These are phyloP conservation scores for Oncorhynchus nerka DNA, from an alignment of 2,113 vertebrate genomes.

Conservation along the genomic window DNA sequence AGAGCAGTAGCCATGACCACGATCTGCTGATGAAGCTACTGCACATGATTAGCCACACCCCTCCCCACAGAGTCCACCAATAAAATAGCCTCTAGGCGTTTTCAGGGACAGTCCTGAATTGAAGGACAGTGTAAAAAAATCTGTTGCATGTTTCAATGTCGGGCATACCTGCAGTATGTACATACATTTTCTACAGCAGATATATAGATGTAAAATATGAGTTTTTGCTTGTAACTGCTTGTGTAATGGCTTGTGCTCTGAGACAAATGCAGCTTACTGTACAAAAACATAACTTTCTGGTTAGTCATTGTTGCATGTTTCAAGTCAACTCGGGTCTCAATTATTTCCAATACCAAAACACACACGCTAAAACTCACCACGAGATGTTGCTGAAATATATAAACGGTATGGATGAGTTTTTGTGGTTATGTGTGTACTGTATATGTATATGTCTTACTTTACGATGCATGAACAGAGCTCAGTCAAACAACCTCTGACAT, in stretches of 20 bases:
- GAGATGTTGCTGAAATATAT: too few relatives aligned
- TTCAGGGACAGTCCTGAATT: background rate
- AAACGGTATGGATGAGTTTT: too few relatives aligned
- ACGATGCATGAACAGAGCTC: too few relatives aligned
- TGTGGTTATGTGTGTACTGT: too few relatives aligned
- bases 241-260: conserved; percentile 5
- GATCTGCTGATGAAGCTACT: background rate
- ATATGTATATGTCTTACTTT: too few relatives aligned
- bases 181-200: conserved; percentile 36
- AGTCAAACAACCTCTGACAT: too few relatives aligned
- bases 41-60: conserved; percentile 1
- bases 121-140: background rate
- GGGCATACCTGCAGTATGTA: conserved; percentile 19
- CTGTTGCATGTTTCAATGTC: background rate
- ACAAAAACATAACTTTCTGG: background rate
- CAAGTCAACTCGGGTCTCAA: too few relatives aligned
- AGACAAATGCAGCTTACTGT: background rate
- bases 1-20: background rate
- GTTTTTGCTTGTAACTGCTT: background rate
- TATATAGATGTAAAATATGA: conserved; percentile 11
- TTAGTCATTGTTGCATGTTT: background rate
- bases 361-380: too few relatives aligned
- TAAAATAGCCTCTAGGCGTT: background rate
- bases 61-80: background rate
- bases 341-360: too few relatives aligned